Base-by-base conservation (phyloP, 2,113 vertebrate species). In the Terrapene triunguis region DNA sequence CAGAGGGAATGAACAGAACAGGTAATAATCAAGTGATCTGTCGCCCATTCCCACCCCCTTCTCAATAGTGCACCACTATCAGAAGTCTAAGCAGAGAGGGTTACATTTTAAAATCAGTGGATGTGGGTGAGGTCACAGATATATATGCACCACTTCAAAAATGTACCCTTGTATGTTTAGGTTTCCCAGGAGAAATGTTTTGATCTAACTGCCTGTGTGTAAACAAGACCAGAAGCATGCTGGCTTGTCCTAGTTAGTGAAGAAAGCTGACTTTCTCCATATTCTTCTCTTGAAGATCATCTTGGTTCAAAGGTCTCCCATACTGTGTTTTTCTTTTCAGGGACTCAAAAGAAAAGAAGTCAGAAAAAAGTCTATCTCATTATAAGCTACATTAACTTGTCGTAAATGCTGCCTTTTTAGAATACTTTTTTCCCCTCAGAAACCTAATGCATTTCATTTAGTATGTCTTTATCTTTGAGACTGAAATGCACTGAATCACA, bases 371-470 rank as follows among this genome's bases (percentile, higher is more conserved):
- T 5, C 8, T 6, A 10, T 55, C 38, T 92, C 82, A 84, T 87
- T 55, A 42, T 42, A 83, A 93, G 54, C 76, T 85, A 78, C 3
- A 81, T 82, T 95, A 90, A 12, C 10, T 21, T 42, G 57, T 29
- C 29, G 57, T 65, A 29, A 69, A 54, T 53, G 3, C 8, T 76
- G 22, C 32, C 24, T 84, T 76, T 89, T 48, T 47, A 59, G 13
- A 90, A 14, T n/a, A 82, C 11, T 78, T 6, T 22, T 89, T 59
- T 2, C 21, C 85, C 42, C 51, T 13, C 16, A 48, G 29, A 48
- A 87, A 55, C 8, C 44, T 89, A 35, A 38, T 48, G 11, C 65
- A 79, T 88, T 94, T 89, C 25, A 88, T 92, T 94, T 94, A 69
- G 47, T 47, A 12, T 29, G 32, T 55, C 48, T 35, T 55, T 91